Conservation (phyloP, 2,888 invertebrate genomes). For the Thysanoteuthis rhombus region DNA sequence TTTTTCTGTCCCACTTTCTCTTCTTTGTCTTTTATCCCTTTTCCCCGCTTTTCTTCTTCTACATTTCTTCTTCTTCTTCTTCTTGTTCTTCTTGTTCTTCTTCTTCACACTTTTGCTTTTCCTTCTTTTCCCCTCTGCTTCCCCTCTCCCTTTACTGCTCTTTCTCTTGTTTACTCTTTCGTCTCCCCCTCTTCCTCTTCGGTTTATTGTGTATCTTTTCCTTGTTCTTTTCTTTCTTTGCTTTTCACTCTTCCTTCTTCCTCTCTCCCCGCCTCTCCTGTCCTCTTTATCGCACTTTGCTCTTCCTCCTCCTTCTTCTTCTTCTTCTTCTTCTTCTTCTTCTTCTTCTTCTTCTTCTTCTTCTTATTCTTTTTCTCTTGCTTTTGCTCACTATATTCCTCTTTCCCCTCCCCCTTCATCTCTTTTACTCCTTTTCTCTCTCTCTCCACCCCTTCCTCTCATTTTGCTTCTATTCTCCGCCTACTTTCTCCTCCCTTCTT, state of each 20-base stretch:
- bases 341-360: neutral
- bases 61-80: neutral
- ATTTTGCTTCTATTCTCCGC: neutral
- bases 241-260: neutral
- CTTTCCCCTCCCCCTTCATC: no score
- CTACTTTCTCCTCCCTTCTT: neutral
- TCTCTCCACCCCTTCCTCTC: neutral
- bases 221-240: neutral
- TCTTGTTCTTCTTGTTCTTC: no score
- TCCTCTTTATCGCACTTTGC: neutral
- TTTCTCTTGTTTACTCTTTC: neutral
- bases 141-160: no score
- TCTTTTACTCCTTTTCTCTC: neutral
- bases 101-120: no score
- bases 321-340: neutral
- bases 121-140: no score
- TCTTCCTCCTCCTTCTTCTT: fast-evolving
- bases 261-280: neutral
- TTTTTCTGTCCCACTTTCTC: neutral
- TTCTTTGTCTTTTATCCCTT: neutral
- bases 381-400: no score
- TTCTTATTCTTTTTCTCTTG: neutral
- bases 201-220: no score
- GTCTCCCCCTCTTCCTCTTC: neutral
- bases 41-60: neutral